These are phyloP conservation scores for Gallinago media DNA, from an alignment of 2,113 vertebrate species.

Conservation along the genomic window DNA sequence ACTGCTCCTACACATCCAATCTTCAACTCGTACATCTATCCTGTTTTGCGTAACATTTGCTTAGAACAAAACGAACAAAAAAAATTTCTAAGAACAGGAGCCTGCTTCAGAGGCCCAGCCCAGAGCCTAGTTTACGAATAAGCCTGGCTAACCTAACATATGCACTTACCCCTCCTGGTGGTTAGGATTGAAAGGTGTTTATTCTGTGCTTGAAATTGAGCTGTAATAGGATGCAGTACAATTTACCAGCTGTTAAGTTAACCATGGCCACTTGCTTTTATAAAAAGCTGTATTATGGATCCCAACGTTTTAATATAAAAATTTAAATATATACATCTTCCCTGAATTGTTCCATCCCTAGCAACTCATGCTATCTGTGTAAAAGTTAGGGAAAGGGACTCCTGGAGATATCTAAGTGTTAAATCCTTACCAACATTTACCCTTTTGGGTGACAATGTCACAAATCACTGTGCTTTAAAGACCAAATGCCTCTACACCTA, in stretches of 20 bases:
- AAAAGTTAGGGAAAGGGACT: background rate
- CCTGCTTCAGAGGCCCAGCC: background rate
- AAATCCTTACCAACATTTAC: background rate
- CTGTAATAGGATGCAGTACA: slow-evolving; percentile 18
- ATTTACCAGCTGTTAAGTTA: slow-evolving; percentile 23
- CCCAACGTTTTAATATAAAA: slow-evolving; percentile 37
- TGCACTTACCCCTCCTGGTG: background rate
- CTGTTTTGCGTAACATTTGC: background rate
- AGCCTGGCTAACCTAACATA: background rate
- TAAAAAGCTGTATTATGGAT: slow-evolving; percentile 55
- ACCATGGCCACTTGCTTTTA: slow-evolving; percentile 50
- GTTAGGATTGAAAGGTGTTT: background rate
- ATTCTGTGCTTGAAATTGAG: background rate
- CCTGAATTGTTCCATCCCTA: slow-evolving; percentile 31
- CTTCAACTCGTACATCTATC: background rate
- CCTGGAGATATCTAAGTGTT: background rate
- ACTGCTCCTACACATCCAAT: background rate
- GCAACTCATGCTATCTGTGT: background rate
- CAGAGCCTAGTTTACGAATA: background rate
- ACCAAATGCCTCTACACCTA: background rate
- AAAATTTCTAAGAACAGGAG: background rate
- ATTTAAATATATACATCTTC: slow-evolving; percentile 47
- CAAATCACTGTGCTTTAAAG: background rate
- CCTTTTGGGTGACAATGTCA: background rate
- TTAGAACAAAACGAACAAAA: background rate